Base-by-base conservation (phyloP, 1,140 invertebrate species). In the Battus philenor region DNA sequence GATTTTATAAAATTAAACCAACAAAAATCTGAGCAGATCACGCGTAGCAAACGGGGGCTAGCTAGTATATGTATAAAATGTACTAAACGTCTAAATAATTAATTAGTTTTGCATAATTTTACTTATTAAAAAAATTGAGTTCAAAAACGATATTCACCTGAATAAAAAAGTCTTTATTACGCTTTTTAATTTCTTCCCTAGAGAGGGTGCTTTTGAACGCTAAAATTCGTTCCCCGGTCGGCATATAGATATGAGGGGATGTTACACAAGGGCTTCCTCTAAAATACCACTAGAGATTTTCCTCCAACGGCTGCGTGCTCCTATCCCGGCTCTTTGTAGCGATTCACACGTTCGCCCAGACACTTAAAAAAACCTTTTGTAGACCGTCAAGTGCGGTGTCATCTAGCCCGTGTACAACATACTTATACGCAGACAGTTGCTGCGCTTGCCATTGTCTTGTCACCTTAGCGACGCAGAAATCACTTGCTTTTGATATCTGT, bases 231-330 rank as follows among this genome's bases (percentile, higher is more conserved):
- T 32, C 27, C 41, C 49, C 34, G 9, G 27, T 29, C 27, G 27
- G 24, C 9, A 27, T 44, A 20, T 46, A 43, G 36, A 46, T 47
- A 43, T 41, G 49, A 46, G 44, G 44, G 44, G 49, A 26, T 26
- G 39, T 31, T 38, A 41, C 34, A 16, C 9, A 39, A 39, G 20
- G n/a, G 48, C 38, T 50, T 46, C 30, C 34, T 44, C 48, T 43
- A 41, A 47, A 51, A 46, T 52, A 39, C 22, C 36, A 39, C 36
- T 39, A 26, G 8, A 26, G 36, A 26, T 9, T 34, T 38, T 26
- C 26, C 13, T 13, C 30, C 8, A 5, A 4, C 30, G 10, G 11
- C 12, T 36, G 30, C 15, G 9, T 16, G 17, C 16, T 18, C 20
- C 33, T 36, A 17, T 36, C 9, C 33, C 17, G 17, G 36, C 24